Percentiles rank a stretch among this genome's conserved stretches.
Evolutionary conservation across 2,113 vertebrate species (phyloP).

Genomic region (Erythrocercus mccallii): DNA sequence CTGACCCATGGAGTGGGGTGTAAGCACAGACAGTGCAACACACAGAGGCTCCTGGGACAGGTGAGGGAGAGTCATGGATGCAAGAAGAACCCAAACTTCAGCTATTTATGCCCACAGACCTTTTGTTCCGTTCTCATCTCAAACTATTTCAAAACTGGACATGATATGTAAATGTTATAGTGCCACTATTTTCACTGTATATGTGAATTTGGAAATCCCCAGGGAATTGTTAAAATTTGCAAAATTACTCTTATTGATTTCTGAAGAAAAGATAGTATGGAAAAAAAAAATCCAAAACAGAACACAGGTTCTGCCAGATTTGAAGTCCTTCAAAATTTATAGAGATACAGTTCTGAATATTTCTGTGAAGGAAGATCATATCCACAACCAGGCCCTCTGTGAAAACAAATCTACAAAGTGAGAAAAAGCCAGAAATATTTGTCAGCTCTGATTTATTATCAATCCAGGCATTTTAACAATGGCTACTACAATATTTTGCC

Average conservation of each 20-base stretch:
- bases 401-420: background rate
- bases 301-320: background rate
- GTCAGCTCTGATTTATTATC: background rate
- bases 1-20: rapidly evolving
- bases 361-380: background rate
- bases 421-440: background rate
- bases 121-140: background rate
- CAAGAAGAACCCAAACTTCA: background rate
- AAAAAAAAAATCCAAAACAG: background rate
- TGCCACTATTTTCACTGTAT: background rate
- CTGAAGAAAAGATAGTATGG: background rate
- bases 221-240: background rate
- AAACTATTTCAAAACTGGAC: background rate
- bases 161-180: background rate
- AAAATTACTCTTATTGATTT: background rate
- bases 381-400: background rate
- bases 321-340: background rate
- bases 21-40: rapidly evolving
- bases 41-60: background rate
- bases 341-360: background rate
- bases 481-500: background rate
- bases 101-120: background rate
- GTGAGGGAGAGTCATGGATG: background rate
- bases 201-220: background rate
- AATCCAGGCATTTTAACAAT: background rate